Conservation (phyloP, 2,888 invertebrate species). For the Arctia plantaginis region DNA sequence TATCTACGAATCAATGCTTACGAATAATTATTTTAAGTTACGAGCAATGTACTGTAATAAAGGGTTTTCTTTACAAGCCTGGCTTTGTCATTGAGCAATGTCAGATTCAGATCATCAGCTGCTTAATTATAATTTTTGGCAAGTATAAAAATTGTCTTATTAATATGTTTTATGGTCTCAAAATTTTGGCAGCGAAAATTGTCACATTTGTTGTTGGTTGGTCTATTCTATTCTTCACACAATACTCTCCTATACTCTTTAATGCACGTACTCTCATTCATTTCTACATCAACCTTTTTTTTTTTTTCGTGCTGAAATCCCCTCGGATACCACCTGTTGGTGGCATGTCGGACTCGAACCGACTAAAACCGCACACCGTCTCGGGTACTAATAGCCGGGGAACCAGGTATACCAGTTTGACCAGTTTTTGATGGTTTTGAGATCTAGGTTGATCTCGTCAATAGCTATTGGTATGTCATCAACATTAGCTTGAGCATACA, state of each 20-base stretch:
- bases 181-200: too few species aligned
- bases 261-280: not conserved
- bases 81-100: conserved; percentile 21
- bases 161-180: not conserved
- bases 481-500: too few species aligned
- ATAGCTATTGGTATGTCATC: too few species aligned
- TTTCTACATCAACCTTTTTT: not conserved
- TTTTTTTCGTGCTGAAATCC: too few species aligned
- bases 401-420: too few species aligned
- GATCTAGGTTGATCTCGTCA: too few species aligned
- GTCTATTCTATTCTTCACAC: not conserved
- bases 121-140: not conserved
- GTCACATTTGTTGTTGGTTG: not conserved
- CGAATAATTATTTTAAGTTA: conserved; percentile 30
- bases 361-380: too few species aligned
- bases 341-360: too few species aligned
- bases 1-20: conserved; percentile 52
- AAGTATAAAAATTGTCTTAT: not conserved
- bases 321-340: too few species aligned
- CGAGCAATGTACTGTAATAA: conserved; percentile 32
- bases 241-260: not conserved
- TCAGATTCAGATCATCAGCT: not conserved
- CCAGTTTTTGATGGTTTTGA: too few species aligned
- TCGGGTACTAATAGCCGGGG: too few species aligned
- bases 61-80: conserved; percentile 35